Base-by-base conservation (phyloP, 1,140 invertebrate genomes). In the Eciton burchellii region DNA sequence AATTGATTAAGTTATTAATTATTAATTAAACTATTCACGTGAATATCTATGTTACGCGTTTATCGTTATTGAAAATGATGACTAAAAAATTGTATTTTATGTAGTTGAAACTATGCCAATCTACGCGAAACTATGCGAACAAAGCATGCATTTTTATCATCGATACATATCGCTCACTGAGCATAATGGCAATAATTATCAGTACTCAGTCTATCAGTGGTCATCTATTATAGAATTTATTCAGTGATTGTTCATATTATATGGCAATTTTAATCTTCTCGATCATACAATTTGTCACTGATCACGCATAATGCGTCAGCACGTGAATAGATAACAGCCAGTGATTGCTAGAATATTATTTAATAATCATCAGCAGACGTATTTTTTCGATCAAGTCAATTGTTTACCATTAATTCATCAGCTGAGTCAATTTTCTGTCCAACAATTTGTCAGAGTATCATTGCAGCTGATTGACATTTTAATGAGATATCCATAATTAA, bases 401-500 rank as follows among this genome's bases (percentile, higher is more conserved):
- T 56, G 16, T 52, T 76, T 4, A 3, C 16, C 8, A 66, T 63
- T 21, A 41, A 52, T 41, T 54, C 41, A 16, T 54, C 47, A 56
- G 66, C 65, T 77, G 41, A 66, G 16, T 66, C 47, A 26, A 43
- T 77, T 26, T 43, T 54, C 41, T 26, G 9, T 65, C 26, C 12
- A 54, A 63, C 52, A 49, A 26, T 66, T 65, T 65, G 11, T 21
- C 19, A 41, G 24, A 70, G 12, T 9, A 16, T 74, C 8, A 52
- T 12, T 62, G 21, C 8, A 47, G 11, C 0, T 60, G 24, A 63
- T n/a, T 16, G 35, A 63, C 9, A 6, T 74, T 62, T 0, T 47
- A 72, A 59, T 12, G 24, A 4, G 59, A 59, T 5, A 16, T 29
- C 14, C 26, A 62, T 62, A 3, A 60, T 47, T 47, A 29, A 60